These are phyloP conservation scores for Lamellibrachia columna DNA, from an alignment of 2,888 invertebrate species.

Conservation along the genomic window DNA sequence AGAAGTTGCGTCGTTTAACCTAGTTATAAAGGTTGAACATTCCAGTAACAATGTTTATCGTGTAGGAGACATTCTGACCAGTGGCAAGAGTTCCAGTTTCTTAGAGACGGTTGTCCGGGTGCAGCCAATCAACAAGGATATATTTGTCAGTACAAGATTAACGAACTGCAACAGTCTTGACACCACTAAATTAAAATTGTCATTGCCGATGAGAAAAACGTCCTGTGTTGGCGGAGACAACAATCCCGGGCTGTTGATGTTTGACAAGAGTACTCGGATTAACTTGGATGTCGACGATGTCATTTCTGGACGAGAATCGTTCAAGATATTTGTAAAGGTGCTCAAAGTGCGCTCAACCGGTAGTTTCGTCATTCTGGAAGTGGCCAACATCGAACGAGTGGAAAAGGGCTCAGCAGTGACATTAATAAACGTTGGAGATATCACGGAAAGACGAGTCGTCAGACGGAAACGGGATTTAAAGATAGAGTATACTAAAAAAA, in stretches of 20 bases:
- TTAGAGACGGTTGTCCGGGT: not conserved
- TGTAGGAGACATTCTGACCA: constrained; percentile 18
- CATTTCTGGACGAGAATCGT: not conserved
- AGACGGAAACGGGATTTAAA: not conserved
- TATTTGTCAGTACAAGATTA: not conserved
- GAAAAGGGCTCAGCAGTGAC: not conserved
- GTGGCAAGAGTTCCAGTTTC: not conserved
- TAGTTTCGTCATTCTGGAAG: not conserved
- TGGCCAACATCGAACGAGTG: not conserved
- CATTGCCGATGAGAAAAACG: not conserved
- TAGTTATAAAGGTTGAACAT: not conserved
- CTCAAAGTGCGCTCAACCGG: not conserved
- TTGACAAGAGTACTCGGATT: not conserved
- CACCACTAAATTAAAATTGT: not conserved
- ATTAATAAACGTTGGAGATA: not conserved
- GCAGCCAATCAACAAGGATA: not conserved
- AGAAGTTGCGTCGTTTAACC: not conserved
- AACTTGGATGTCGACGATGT: not conserved
- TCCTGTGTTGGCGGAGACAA: constrained; percentile 17
- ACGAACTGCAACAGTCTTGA: not conserved
- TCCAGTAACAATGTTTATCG: not conserved
- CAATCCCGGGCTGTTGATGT: constrained; percentile 19
- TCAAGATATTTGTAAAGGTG: not conserved
- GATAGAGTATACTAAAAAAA: not conserved
- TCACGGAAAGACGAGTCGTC: not conserved